Conservation (phyloP, 2,797 vertebrate genomes). For the Melanotaenia trifasciata region DNA sequence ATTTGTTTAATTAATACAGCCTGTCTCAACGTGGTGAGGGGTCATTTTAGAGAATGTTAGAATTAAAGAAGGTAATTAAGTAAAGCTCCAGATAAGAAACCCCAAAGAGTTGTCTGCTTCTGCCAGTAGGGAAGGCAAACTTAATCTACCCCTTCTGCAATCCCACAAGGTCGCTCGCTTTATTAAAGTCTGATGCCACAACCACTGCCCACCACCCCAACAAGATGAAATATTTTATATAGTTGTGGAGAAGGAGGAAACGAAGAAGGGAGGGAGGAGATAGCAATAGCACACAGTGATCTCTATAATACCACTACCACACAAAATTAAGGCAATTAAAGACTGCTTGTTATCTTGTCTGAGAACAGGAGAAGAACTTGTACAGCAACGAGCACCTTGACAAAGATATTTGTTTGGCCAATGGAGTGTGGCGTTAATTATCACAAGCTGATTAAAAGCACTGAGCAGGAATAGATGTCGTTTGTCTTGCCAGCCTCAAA, state of each 20-base stretch:
- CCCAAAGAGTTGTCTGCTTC: constrained; percentile 85
- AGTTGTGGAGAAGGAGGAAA: constrained; percentile 83
- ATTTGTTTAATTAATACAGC: constrained; percentile 98
- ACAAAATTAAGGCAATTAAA: constrained; percentile 88
- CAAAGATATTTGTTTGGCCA: constrained; percentile 89
- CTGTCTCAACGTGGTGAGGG: constrained; percentile 87
- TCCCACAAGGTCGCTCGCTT: constrained; percentile 92
- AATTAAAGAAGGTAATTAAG: constrained; percentile 99
- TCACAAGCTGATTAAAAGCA: constrained; percentile 85
- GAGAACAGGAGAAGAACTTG: constrained; percentile 85
- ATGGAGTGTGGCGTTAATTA: constrained; percentile 88
- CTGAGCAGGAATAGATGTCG: constrained; percentile 80
- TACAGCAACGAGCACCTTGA: constrained; percentile 86
- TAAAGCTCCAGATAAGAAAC: constrained; percentile 92
- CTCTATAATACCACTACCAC: constrained; percentile 75
- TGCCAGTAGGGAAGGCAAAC: constrained; percentile 86
- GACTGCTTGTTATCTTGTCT: constrained; percentile 88
- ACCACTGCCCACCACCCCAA: constrained; percentile 74
- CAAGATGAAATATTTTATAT: constrained; percentile 93
- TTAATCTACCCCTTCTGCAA: constrained; percentile 91
- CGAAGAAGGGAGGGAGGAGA: constrained; percentile 42
- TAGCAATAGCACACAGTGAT: constrained; percentile 70
- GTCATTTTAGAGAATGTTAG: constrained; percentile 93
- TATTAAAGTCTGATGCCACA: constrained; percentile 92
- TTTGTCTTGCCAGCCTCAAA: constrained; percentile 83